Base-by-base conservation (phyloP, 2,797 vertebrate genomes). In the Cossypha caffra region DNA sequence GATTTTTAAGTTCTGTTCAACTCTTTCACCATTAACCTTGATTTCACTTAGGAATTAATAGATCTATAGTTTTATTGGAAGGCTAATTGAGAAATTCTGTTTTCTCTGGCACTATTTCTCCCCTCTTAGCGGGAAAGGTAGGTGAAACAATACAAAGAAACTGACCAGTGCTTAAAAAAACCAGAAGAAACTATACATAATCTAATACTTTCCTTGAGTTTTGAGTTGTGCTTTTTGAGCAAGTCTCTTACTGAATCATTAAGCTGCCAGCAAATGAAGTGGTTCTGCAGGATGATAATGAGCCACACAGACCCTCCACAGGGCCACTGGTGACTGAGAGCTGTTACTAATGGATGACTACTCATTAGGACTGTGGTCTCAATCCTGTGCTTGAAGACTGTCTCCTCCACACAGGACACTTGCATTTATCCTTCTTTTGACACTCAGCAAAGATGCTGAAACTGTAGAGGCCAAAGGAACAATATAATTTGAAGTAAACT, bases 1-100 rank as follows among this genome's bases (percentile, higher is more conserved):
- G 81, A 96, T 97, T 97, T 97, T 96, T 92, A 97, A 96, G 96
- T 97, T 95, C 59, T 94, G 72, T 90, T 95, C 87, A 95, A 92
- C 79, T 68, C 90, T 97, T 96, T 95, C 92, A 69, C 94, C 78
- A 96, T 77, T 94, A 96, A 95, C 69, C 86, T 95, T 93, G 74
- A 92, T 93, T 97, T 88, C 68, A 94, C 74, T 93, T 64, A 90
- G 77, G 61, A 96, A 83, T 94, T 93, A 97, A 91, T 40, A 95
- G 92, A 82, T 86, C 59, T 92, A 74, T 29, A 89, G 78, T 93
- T 88, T 95, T 95, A 89, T 62, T 87, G 69, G 84, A 95, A 96
- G 68, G 64, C 74, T 90, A 50, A 92, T 95, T 96, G 64, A 78
- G 40, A 95, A 96, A 88, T 90, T 92, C 50, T 93, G 72, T 68